Conservation (phyloP, 2,113 vertebrate species). For the Pseudopipra pipra region DNA sequence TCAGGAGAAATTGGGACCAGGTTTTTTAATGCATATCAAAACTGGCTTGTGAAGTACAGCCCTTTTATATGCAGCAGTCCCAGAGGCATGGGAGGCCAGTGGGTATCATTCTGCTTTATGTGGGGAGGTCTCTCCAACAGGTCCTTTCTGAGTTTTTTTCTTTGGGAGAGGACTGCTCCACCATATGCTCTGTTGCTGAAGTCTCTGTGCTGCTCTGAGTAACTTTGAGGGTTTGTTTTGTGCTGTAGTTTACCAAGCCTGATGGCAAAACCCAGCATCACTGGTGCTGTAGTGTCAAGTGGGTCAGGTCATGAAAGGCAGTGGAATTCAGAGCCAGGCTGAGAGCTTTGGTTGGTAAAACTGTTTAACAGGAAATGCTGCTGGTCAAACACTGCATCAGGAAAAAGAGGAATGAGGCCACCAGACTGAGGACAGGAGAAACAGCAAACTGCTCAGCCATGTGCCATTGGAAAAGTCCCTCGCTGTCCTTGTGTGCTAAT, state of each 20-base stretch:
- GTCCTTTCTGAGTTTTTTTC: neutral
- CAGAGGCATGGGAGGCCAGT: neutral
- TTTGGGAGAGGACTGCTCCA: neutral
- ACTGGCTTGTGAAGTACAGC: neutral
- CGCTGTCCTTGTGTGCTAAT: neutral
- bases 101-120: neutral
- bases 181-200: neutral
- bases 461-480: neutral
- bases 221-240: neutral
- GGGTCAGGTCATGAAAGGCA: rapidly evolving
- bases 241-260: neutral
- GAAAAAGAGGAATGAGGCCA: neutral
- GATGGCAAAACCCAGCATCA: neutral
- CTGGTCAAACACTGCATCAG: neutral
- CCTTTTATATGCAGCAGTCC: neutral
- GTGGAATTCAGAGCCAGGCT: neutral
- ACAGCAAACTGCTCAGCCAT: neutral
- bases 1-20: neutral
- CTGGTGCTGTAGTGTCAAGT: neutral
- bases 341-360: neutral
- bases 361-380: neutral
- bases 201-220: neutral
- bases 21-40: neutral
- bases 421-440: neutral
- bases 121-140: neutral